Evolutionary conservation across 2,113 vertebrate species (phyloP).

Genomic region (Callionymus lyra): DNA sequence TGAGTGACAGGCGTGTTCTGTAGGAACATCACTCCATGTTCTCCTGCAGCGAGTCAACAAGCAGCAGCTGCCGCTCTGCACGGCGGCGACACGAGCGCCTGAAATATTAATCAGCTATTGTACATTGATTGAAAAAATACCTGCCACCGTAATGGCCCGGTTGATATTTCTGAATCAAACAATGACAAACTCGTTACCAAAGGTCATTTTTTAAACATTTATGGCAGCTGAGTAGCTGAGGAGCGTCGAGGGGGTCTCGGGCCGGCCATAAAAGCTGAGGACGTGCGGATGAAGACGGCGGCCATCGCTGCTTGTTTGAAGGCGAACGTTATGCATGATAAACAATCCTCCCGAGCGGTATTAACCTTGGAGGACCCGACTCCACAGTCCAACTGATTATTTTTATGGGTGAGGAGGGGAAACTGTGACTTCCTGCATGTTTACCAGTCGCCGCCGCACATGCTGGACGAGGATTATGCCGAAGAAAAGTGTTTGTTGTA

Average conservation of each 20-base stretch:
- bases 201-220: conserved; percentile 77
- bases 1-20: too few relatives aligned
- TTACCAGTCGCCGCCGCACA: conserved; percentile 7
- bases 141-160: conserved; percentile 64
- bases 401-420: conserved; percentile 34
- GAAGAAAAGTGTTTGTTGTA: too few relatives aligned
- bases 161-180: conserved; percentile 77
- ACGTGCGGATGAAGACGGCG: conserved; percentile 43
- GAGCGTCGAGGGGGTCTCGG: conserved; percentile 39
- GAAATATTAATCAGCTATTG: conserved; percentile 69
- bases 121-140: conserved; percentile 69
- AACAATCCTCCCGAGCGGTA: conserved; percentile 43
- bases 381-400: conserved; percentile 40
- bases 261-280: conserved; percentile 46
- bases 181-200: conserved; percentile 72
- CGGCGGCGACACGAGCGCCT: conserved; percentile 63
- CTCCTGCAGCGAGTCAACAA: conserved; percentile 48
- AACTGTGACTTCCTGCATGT: conserved; percentile 22
- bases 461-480: conserved; percentile 3
- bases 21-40: conserved; percentile 15
- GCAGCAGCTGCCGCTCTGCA: conserved; percentile 45
- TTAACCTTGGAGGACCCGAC: conserved; percentile 45
- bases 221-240: conserved; percentile 61
- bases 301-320: conserved; percentile 47
- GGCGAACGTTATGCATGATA: conserved; percentile 47